phyloP scores from a whole-genome alignment of 2,113 vertebrate genomes.

The human (Homo sapiens) region DNA sequence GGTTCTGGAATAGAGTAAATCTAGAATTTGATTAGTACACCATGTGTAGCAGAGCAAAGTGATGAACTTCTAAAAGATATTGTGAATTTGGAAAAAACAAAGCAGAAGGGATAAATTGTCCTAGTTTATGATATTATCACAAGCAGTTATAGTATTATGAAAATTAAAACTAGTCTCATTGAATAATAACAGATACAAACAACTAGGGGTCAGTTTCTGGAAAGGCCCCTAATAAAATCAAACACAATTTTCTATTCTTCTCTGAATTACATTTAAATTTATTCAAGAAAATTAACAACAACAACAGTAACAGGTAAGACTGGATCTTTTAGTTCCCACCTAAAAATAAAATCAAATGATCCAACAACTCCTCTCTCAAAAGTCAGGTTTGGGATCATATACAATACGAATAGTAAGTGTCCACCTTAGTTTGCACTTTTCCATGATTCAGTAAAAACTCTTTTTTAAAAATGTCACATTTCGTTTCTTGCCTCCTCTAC shows the following conservation, averaged over 20 bases:
- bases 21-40: neutral
- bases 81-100: neutral
- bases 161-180: neutral
- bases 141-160: neutral
- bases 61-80: neutral
- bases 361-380: neutral
- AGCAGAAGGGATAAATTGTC: neutral
- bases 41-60: neutral
- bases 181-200: neutral
- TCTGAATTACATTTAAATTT: neutral
- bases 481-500: neutral
- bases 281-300: neutral
- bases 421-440: neutral
- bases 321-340: neutral
- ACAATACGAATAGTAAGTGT: neutral
- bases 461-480: neutral
- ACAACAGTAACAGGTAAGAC: neutral
- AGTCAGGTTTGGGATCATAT: neutral
- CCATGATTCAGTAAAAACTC: neutral
- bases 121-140: neutral
- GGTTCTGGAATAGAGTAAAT: neutral
- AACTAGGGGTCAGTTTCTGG: neutral
- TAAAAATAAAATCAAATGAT: neutral
- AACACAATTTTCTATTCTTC: neutral
- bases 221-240: neutral